phyloP scores from a whole-genome alignment of 2,113 vertebrate species.

The Nycticorax nycticorax region DNA sequence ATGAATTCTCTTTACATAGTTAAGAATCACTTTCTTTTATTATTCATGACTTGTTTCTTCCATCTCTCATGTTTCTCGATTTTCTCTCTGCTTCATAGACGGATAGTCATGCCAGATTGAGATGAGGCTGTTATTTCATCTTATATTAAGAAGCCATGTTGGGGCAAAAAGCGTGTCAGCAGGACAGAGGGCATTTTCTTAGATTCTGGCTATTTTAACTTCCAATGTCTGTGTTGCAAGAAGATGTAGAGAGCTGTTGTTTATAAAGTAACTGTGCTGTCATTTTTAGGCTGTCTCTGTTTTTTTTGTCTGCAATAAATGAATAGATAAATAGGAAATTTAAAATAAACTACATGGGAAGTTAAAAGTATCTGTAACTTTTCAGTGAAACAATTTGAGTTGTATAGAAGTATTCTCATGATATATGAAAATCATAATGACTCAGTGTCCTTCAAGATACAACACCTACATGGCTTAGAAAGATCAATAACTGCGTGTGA shows the following conservation, averaged over 20 bases:
- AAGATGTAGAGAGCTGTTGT: not conserved
- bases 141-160: not conserved
- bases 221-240: not conserved
- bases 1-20: conserved; percentile 52
- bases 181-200: not conserved
- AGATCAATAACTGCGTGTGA: not conserved
- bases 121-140: conserved; percentile 21
- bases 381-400: not conserved
- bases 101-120: not conserved
- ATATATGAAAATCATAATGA: not conserved
- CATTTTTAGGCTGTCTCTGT: not conserved
- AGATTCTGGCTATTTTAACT: not conserved
- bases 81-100: not conserved
- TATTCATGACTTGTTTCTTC: conserved; percentile 61
- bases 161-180: not conserved
- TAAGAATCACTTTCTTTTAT: conserved; percentile 63
- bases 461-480: not conserved
- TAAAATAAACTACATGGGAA: not conserved
- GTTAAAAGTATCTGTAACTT: not conserved
- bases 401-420: not conserved
- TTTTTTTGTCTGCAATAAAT: not conserved
- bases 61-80: conserved; percentile 44
- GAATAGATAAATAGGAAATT: not conserved
- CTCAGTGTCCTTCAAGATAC: not conserved
- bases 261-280: not conserved